Base-by-base conservation (phyloP, 2,797 vertebrate species). In the Danionella dracula region DNA sequence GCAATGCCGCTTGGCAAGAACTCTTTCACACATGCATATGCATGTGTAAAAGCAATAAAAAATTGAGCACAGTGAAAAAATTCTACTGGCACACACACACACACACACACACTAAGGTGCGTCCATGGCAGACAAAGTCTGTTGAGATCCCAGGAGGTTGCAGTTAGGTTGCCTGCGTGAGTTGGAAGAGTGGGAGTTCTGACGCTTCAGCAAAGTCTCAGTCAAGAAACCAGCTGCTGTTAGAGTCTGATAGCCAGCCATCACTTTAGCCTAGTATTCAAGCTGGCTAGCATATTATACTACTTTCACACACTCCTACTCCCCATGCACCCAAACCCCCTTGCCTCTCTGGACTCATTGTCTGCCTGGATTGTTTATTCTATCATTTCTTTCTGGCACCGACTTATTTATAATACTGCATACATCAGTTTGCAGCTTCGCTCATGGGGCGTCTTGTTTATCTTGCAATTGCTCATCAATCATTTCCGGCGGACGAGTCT, bases 401-500 rank as follows among this genome's bases (percentile, higher is more conserved):
- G 68, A 79, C 85, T 85, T 87, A 85, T 86, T 88, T 85, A 83
- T 87, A 85, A 80, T 58, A 55, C 66, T 73, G 78, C 81, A 85
- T 84, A 81, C 86, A 85, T 87, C 85, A 87, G 86, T 87, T 85
- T 84, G 76, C 82, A 73, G 71, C 44, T 70, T 72, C 73, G 83
- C 82, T 87, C 83, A 78, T 69, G 64, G 84, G 84, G 85, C 75
- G 78, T 71, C 77, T 72, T 87, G 87, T 89, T 87, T 89, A 85
- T 88, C 87, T 87, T 83, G 68, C 82, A 78, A 86, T 89, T 81
- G 85, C 84, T 90, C 90, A 91, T 90, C 89, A 87, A 90, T 90
- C 88, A 87, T 82, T 85, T 83, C 77, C 78, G 58, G 68, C 23
- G 44, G 79, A 76, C 65, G 29, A 75, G 83, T 87, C 85, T 86